These are phyloP conservation scores for Podarcis raffonei DNA, from an alignment of 2,113 vertebrate genomes.

Conservation along the genomic window DNA sequence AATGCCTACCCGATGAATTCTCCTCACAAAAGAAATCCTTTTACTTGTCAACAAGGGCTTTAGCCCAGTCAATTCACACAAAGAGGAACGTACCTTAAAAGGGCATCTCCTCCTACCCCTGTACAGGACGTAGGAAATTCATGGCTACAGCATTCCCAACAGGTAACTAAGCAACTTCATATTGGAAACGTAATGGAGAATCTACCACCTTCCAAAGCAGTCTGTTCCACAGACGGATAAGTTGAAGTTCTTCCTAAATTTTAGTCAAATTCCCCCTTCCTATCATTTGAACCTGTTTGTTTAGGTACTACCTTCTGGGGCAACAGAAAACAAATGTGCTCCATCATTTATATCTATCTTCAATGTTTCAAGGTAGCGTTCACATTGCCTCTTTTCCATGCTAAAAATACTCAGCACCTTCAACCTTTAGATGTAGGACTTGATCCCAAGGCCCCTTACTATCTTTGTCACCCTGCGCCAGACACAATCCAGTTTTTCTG, in stretches of 20 bases:
- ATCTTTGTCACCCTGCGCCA: not conserved
- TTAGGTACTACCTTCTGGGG: not conserved
- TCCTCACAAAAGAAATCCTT: not conserved
- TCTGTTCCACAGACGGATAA: not conserved
- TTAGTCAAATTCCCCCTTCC: not conserved
- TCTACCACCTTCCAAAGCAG: not conserved
- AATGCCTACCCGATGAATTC: not conserved
- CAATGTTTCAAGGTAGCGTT: not conserved
- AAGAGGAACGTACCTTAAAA: not conserved
- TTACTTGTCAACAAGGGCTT: not conserved
- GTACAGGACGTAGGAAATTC: not conserved
- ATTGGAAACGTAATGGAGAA: not conserved
- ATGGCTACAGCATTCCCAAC: not conserved
- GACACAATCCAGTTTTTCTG: not conserved
- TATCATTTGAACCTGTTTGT: not conserved
- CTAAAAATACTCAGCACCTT: not conserved
- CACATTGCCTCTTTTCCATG: not conserved
- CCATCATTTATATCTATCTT: not conserved
- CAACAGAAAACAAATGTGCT: not conserved
- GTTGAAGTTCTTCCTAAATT: not conserved
- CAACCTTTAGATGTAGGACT: not conserved
- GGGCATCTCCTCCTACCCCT: not conserved
- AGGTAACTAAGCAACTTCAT: not conserved
- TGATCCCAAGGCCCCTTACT: not conserved
- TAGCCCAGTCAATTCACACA: not conserved